Conservation (phyloP, 1,140 invertebrate genomes). For the Monochamus saltuarius region DNA sequence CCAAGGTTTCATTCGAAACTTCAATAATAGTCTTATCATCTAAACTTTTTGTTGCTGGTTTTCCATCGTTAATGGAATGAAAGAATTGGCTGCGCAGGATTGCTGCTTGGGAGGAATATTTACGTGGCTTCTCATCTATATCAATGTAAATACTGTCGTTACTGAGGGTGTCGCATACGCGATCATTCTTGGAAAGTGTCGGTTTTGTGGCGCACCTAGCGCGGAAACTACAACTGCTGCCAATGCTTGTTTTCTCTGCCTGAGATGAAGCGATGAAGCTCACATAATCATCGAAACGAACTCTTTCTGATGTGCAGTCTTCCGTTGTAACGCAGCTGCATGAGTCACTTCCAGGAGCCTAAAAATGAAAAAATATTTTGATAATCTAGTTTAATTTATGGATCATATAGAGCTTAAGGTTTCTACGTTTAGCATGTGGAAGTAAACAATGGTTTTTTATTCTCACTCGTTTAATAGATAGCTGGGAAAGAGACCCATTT, state of each 20-base stretch:
- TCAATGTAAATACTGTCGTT: conserved; percentile 48
- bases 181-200: conserved; percentile 16
- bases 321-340: conserved; percentile 53
- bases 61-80: conserved; percentile 40
- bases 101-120: conserved; percentile 41
- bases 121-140: conserved; percentile 41
- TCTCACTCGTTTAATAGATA: no score
- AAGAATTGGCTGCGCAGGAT: conserved; percentile 47
- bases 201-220: conserved; percentile 31
- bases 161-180: conserved; percentile 40
- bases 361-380: conserved; percentile 19
- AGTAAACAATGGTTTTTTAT: no score
- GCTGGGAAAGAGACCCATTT: no score
- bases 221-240: conserved; percentile 49
- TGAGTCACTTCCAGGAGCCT: conserved; percentile 46
- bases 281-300: conserved; percentile 61
- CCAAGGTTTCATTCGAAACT: conserved; percentile 47
- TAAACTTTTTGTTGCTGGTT: conserved; percentile 39
- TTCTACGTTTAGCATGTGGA: no score
- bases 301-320: conserved; percentile 61
- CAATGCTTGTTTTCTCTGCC: conserved; percentile 47
- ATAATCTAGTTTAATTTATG: background rate
- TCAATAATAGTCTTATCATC: conserved; percentile 49
- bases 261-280: conserved; percentile 43
- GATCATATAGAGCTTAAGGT: no score